Percentiles rank a stretch among this genome's conserved stretches.
Conservation (phyloP, 1,140 invertebrate genomes). For the Drosophila azteca region DNA sequence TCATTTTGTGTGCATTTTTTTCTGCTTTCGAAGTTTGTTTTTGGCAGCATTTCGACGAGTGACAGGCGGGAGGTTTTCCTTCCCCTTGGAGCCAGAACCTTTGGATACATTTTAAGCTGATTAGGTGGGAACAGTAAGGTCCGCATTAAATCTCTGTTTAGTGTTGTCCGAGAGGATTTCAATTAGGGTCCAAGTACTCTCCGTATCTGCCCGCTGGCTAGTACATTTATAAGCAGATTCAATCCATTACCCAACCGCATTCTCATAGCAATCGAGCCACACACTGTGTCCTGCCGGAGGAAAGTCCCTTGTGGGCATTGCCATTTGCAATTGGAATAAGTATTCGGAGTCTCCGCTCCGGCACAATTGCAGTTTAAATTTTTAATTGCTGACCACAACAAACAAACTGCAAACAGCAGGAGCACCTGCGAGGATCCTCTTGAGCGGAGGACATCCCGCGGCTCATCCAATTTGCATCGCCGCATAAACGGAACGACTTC, state of each 20-base stretch:
- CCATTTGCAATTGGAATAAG: slow-evolving; percentile 45
- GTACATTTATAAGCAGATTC: slow-evolving; percentile 11
- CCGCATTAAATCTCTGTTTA: not conserved
- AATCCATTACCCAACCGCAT: slow-evolving; percentile 23
- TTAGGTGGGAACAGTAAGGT: not conserved
- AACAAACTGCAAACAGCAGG: slow-evolving; percentile 25
- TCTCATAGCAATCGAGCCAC: slow-evolving; percentile 38
- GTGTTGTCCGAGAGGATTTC: slow-evolving; percentile 1
- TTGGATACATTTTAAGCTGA: no score
- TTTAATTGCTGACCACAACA: slow-evolving; percentile 54
- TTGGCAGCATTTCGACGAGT: slow-evolving; percentile 3
- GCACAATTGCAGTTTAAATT: slow-evolving; percentile 42
- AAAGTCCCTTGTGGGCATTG: slow-evolving; percentile 21
- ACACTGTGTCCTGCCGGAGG: slow-evolving; percentile 3
- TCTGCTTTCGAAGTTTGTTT: slow-evolving; percentile 5
- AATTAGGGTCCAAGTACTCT: slow-evolving; percentile 1
- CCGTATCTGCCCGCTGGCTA: not conserved
- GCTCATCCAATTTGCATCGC: slow-evolving; percentile 46
- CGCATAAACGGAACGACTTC: not conserved
- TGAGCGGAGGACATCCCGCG: slow-evolving; percentile 25
- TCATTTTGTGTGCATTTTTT: not conserved
- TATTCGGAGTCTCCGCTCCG: not conserved
- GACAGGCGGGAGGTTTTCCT: no score
- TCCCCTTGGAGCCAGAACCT: no score
- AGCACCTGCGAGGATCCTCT: slow-evolving; percentile 11